phyloP scores from a whole-genome alignment of 2,797 vertebrate species.

The Eremophila alpestris region DNA sequence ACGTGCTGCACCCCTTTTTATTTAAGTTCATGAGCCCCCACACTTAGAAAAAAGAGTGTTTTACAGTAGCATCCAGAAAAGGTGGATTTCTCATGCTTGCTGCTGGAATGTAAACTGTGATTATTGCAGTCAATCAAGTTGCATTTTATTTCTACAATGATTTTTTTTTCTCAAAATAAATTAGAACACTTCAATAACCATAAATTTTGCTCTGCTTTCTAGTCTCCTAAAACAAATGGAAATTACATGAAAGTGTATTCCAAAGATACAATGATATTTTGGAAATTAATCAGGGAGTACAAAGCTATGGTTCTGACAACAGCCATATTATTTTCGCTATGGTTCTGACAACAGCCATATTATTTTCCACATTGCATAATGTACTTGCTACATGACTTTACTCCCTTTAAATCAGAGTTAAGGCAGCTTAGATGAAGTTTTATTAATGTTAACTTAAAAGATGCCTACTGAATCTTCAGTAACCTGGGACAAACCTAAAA shows the following conservation, averaged over 20 bases:
- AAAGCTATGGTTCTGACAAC: not conserved
- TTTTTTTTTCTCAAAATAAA: not conserved
- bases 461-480: not conserved
- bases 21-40: not conserved
- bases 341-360: not conserved
- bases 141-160: not conserved
- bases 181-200: not conserved
- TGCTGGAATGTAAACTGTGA: not conserved
- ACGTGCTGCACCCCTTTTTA: not conserved
- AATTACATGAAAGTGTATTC: not conserved
- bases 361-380: not conserved
- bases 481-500: not conserved
- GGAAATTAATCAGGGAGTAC: not conserved
- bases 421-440: not conserved
- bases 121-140: not conserved
- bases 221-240: conserved; percentile 2
- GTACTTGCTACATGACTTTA: not conserved
- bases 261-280: not conserved
- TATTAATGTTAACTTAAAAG: not conserved
- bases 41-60: not conserved
- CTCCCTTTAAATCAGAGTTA: not conserved
- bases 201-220: not conserved
- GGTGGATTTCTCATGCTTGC: not conserved
- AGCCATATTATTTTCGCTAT: not conserved
- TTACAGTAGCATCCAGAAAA: not conserved